Conservation (phyloP, 1,140 invertebrate genomes). For the Ceratina australensis region DNA sequence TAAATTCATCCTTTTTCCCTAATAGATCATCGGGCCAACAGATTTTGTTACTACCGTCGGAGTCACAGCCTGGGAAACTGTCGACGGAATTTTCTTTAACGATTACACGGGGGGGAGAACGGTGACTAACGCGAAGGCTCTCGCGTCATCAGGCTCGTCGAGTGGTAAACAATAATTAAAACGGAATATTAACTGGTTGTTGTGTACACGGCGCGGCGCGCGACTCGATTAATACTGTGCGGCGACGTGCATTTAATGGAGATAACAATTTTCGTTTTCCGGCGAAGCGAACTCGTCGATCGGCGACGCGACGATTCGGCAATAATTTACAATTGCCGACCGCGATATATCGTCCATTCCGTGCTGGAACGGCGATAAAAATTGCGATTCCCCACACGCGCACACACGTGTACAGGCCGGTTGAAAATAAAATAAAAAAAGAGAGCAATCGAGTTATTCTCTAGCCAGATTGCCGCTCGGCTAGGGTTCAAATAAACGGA, state of each 20-base stretch:
- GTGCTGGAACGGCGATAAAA: background rate
- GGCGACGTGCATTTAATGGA: conserved; percentile 32
- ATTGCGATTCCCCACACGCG: background rate
- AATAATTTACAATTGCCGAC: conserved; percentile 29
- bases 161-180: conserved; percentile 32
- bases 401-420: no score
- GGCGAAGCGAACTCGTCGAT: conserved; percentile 12
- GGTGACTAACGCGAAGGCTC: background rate
- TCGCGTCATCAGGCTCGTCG: conserved; percentile 4
- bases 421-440: background rate
- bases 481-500: background rate
- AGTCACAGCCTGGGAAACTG: background rate
- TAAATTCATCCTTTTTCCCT: background rate
- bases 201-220: conserved; percentile 2
- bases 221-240: conserved; percentile 23
- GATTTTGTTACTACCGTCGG: background rate
- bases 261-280: conserved; percentile 37
- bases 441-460: background rate
- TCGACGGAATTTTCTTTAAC: background rate
- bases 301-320: conserved; percentile 25
- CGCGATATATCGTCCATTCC: background rate
- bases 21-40: conserved; percentile 14
- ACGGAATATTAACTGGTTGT: conserved; percentile 23
- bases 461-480: background rate
- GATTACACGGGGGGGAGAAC: background rate